phyloP scores from a whole-genome alignment of 2,113 vertebrate genomes.

The Heterotis niloticus region DNA sequence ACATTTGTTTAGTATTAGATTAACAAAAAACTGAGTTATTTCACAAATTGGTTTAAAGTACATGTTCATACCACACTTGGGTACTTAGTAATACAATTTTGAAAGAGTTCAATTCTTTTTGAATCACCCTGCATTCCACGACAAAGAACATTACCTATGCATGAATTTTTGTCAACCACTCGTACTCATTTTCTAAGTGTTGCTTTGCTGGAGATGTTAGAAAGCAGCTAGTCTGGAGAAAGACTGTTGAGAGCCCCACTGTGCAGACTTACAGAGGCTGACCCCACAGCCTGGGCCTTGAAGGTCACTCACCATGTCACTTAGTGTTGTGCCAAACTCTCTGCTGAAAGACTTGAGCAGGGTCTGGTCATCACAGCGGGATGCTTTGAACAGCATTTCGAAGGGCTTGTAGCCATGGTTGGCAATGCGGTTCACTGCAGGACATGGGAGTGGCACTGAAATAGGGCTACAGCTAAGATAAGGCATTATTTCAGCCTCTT shows the following conservation, averaged over 20 bases:
- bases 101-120: too few relatives aligned
- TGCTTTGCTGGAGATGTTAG: too few relatives aligned
- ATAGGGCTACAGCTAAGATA: background rate
- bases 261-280: background rate
- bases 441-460: background rate
- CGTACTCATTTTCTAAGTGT: too few relatives aligned
- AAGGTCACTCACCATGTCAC: conserved; percentile 74
- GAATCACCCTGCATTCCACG: background rate
- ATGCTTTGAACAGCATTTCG: conserved; percentile 92
- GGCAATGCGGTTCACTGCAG: conserved; percentile 85
- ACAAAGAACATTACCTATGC: background rate
- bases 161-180: background rate
- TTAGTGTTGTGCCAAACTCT: conserved; percentile 80
- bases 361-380: conserved; percentile 80
- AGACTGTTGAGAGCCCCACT: background rate
- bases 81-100: too few relatives aligned
- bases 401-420: conserved; percentile 95
- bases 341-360: conserved; percentile 82
- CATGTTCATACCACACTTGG: too few relatives aligned
- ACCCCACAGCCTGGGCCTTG: background rate
- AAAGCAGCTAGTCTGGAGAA: background rate
- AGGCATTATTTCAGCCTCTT: background rate
- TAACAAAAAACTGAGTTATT: too few relatives aligned
- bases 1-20: too few relatives aligned
- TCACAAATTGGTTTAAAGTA: too few relatives aligned